Evolutionary conservation across 2,797 vertebrate species (phyloP), one percentile per base, ranked within the genome.

Genomic region (Protosalanx chinensis): DNA sequence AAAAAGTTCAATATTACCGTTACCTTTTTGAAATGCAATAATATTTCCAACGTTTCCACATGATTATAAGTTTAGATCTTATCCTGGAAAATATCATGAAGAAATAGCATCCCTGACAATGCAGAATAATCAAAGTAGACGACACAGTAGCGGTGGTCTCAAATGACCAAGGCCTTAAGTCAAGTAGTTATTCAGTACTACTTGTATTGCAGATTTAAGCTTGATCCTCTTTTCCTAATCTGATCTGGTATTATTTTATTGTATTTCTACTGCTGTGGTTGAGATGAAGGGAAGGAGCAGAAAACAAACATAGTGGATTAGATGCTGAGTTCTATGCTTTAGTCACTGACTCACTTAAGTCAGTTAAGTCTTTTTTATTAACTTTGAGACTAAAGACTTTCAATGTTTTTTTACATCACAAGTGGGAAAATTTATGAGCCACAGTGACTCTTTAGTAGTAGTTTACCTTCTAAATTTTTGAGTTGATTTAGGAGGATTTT

Each of bases 221-320:
- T 30, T 71, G 67, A 74, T 62, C 71, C 51, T 68, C 29, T 74
- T 58, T 18, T 12, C 35, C 56, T 77, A 64, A 71, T 74, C 64
- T 71, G 72, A 66, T 57, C 71, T 74, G 51, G 67, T 74, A 71
- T 71, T 58, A 73, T 67, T 4, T 20, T 46, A 23, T 29, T 68
- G 46, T 33, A 8, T 15, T 62, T 29, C 3, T 65, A 37, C 30
- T 29, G 46, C 27, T 7, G 8, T 49, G 6, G 46, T 49, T 10
- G 4, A 6, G 56, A 20, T 20, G n/a, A 64, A 58, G 29, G 58
- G 41, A 41, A 32, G 58, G 64, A 60, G 8, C 27, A 49, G 51
- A 64, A 7, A 58, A 23, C 49, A 62, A 37, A 71, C 64, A 56
- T 8, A 56, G 16, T 35, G 41, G 57, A 33, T 20, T 57, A 71